These are phyloP conservation scores for Corythornis madagascariensis DNA, from an alignment of 2,113 vertebrate species.

Conservation along the genomic window DNA sequence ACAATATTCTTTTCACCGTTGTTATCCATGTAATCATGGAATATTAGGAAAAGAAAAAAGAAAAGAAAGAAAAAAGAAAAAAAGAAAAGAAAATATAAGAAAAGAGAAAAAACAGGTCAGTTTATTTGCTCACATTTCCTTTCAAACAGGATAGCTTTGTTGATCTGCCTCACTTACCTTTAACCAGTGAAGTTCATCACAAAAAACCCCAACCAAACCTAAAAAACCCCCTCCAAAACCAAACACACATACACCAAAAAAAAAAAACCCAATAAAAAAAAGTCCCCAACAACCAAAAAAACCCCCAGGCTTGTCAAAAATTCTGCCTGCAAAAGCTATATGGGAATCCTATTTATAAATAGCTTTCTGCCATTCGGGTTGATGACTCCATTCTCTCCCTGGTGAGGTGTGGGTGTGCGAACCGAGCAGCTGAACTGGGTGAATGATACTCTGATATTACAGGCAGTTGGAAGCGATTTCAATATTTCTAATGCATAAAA, in stretches of 20 bases:
- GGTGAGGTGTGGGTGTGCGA: neutral
- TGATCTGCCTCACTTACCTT: neutral
- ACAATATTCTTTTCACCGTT: neutral
- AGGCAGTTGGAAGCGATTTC: neutral
- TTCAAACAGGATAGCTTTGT: neutral
- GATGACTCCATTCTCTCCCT: neutral
- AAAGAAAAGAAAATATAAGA: too few relatives aligned
- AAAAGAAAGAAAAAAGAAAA: neutral
- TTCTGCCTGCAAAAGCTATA: neutral
- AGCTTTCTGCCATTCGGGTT: neutral
- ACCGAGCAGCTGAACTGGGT: neutral
- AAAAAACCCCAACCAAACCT: neutral
- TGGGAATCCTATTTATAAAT: neutral
- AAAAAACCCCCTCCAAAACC: neutral
- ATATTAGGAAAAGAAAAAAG: too few relatives aligned
- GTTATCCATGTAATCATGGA: neutral
- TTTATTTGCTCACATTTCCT: neutral
- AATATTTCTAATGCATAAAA: constrained; percentile 3
- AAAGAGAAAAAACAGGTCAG: neutral
- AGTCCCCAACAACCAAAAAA: too few relatives aligned
- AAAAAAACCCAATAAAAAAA: neutral
- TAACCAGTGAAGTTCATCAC: neutral
- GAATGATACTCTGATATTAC: neutral
- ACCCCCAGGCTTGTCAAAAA: neutral
- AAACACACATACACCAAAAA: neutral